Conservation (phyloP, 1,140 invertebrate genomes). For the Drosophila lacteicornis region DNA sequence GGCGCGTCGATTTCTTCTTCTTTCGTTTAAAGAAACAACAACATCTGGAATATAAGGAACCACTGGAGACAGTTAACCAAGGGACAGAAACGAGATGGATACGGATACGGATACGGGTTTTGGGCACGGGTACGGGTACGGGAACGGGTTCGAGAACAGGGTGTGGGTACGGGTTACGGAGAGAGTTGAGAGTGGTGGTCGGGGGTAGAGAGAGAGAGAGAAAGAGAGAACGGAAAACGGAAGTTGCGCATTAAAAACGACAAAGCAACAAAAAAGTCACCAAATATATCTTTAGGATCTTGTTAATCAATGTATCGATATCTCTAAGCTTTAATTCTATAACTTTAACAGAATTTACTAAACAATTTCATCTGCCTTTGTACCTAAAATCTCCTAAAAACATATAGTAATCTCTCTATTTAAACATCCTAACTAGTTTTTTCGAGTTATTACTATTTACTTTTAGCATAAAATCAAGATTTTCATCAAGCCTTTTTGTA, state of each 20-base stretch:
- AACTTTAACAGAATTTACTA: too few relatives aligned
- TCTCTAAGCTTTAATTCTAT: not conserved
- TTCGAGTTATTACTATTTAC: too few relatives aligned
- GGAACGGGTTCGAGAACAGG: not conserved
- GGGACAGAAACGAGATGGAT: constrained; percentile 50
- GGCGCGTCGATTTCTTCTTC: constrained; percentile 93
- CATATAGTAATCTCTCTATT: too few relatives aligned
- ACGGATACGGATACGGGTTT: constrained; percentile 34
- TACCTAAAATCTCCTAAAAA: too few relatives aligned
- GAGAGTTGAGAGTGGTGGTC: constrained; percentile 26
- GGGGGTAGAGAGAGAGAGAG: constrained; percentile 43
- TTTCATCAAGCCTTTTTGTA: too few relatives aligned
- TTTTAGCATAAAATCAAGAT: too few relatives aligned
- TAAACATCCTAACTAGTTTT: too few relatives aligned
- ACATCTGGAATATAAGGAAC: constrained; percentile 90
- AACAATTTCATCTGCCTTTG: too few relatives aligned
- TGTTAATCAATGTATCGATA: constrained; percentile 76
- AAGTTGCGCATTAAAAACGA: constrained; percentile 79
- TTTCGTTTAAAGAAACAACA: constrained; percentile 98
- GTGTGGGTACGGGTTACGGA: constrained; percentile 1
- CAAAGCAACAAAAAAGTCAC: constrained; percentile 77
- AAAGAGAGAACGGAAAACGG: constrained; percentile 54
- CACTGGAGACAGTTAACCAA: constrained; percentile 77
- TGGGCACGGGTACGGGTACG: constrained; percentile 7
- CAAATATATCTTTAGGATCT: constrained; percentile 63